Conservation (phyloP, 2,797 vertebrate genomes). For the Pseudomugil gertrudae region DNA sequence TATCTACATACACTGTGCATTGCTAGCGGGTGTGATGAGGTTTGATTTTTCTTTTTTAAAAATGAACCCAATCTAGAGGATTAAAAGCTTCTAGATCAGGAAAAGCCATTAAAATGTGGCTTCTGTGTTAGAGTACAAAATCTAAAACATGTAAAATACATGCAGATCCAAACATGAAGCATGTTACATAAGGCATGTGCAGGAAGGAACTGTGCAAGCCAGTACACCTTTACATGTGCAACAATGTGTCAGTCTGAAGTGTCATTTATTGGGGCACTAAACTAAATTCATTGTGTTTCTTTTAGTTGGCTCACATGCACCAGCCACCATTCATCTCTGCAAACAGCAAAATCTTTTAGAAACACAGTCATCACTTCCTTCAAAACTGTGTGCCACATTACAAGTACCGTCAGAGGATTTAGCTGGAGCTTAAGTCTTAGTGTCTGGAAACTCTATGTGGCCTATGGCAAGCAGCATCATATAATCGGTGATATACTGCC, state of each 20-base stretch:
- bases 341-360: constrained; percentile 57
- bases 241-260: constrained; percentile 14
- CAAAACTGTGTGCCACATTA: constrained; percentile 66
- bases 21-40: constrained; percentile 16
- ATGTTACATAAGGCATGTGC: constrained; percentile 8
- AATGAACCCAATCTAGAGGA: constrained; percentile 5
- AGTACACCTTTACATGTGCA: not conserved
- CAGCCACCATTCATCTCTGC: constrained; percentile 17
- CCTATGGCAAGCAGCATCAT: constrained; percentile 65
- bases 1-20: constrained; percentile 26
- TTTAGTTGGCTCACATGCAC: constrained; percentile 23
- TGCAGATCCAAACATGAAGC: constrained; percentile 36
- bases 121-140: constrained; percentile 34
- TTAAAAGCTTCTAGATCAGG: constrained; percentile 15
- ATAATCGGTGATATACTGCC: constrained; percentile 58
- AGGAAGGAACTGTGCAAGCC: constrained; percentile 7
- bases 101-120: constrained; percentile 23
- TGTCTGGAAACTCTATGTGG: constrained; percentile 70
- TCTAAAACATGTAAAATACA: constrained; percentile 17
- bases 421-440: constrained; percentile 60
- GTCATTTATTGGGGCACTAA: constrained; percentile 24
- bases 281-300: constrained; percentile 19
- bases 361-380: constrained; percentile 59
- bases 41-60: not conserved
- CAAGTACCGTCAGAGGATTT: constrained; percentile 70